These are phyloP conservation scores for Rhinatrema bivittatum DNA, from an alignment of 2,797 vertebrate species.

Conservation along the genomic window DNA sequence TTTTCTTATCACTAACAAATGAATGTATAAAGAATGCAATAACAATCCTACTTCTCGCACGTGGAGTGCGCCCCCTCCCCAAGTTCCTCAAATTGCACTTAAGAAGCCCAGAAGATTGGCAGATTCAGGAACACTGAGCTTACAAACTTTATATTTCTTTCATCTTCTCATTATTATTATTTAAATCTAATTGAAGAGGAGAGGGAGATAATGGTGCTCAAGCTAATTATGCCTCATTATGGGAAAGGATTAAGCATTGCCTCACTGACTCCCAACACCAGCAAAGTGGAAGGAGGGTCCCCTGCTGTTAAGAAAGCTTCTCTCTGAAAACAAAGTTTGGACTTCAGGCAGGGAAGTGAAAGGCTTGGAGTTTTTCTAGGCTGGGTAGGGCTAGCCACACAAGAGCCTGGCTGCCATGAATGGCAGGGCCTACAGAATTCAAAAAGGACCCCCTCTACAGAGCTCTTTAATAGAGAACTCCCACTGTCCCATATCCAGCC, in stretches of 20 bases:
- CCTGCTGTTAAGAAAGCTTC: slow-evolving; percentile 12
- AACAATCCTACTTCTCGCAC: no score
- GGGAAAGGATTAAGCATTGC: slow-evolving; percentile 25
- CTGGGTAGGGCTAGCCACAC: slow-evolving; percentile 4
- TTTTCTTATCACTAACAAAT: no score
- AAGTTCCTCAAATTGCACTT: no score
- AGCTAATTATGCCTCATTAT: slow-evolving; percentile 40
- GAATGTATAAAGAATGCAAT: no score
- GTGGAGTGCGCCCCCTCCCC: no score
- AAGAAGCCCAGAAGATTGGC: no score
- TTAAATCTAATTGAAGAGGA: slow-evolving; percentile 19
- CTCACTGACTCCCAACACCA: slow-evolving; percentile 20
- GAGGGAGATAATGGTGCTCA: slow-evolving; percentile 24
- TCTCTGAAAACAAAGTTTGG: slow-evolving; percentile 30
- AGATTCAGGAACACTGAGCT: not conserved
- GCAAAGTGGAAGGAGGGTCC: slow-evolving; percentile 10
- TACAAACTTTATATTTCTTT: slow-evolving; percentile 1
- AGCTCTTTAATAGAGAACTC: slow-evolving; percentile 10
- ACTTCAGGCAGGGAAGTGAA: slow-evolving; percentile 9
- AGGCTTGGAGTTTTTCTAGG: slow-evolving; percentile 8
- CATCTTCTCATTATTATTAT: slow-evolving; percentile 4
- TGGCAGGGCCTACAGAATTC: slow-evolving; percentile 6
- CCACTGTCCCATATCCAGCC: no score
- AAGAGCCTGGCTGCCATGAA: slow-evolving; percentile 7
- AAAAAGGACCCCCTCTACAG: no score